phyloP scores from a whole-genome alignment of 1,140 invertebrate genomes.

The Ooceraea biroi region DNA sequence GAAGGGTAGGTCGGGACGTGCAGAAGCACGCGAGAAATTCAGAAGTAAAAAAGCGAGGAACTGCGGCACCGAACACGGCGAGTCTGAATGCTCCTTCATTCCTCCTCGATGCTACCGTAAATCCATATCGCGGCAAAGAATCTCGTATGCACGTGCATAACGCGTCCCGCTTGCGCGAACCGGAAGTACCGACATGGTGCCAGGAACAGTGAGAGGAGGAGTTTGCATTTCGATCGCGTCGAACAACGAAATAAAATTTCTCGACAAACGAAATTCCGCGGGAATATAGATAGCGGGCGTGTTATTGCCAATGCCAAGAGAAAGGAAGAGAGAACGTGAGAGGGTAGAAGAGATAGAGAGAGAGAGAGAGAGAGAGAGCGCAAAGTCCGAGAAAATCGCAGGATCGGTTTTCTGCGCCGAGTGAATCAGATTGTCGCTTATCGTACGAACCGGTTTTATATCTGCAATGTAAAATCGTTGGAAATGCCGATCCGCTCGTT shows the following conservation, averaged over 20 bases:
- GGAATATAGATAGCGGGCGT: conserved; percentile 46
- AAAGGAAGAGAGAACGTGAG: neutral
- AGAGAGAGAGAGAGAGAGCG: conserved; percentile 5
- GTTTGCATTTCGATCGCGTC: conserved; percentile 67
- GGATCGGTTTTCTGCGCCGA: conserved; percentile 31
- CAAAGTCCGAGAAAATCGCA: conserved; percentile 46
- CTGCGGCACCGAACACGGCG: neutral
- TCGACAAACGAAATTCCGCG: conserved; percentile 44
- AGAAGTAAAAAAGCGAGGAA: conserved; percentile 25
- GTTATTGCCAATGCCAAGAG: conserved; percentile 37
- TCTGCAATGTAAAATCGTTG: conserved; percentile 26
- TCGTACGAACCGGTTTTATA: conserved; percentile 11
- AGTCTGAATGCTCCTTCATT: conserved; percentile 37
- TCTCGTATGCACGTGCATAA: conserved; percentile 58
- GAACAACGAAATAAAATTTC: conserved; percentile 69
- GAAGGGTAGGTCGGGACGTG: neutral
- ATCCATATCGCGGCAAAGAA: conserved; percentile 59
- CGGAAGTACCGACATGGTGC: conserved; percentile 61
- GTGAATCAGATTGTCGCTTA: conserved; percentile 45
- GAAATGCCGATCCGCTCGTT: conserved; percentile 1
- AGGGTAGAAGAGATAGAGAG: neutral
- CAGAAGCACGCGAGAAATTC: conserved; percentile 38
- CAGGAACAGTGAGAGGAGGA: conserved; percentile 32
- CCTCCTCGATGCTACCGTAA: conserved; percentile 34
- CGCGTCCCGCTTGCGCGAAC: conserved; percentile 47